Conservation (phyloP, 1,140 invertebrate genomes). For the Drosophila obscura region DNA sequence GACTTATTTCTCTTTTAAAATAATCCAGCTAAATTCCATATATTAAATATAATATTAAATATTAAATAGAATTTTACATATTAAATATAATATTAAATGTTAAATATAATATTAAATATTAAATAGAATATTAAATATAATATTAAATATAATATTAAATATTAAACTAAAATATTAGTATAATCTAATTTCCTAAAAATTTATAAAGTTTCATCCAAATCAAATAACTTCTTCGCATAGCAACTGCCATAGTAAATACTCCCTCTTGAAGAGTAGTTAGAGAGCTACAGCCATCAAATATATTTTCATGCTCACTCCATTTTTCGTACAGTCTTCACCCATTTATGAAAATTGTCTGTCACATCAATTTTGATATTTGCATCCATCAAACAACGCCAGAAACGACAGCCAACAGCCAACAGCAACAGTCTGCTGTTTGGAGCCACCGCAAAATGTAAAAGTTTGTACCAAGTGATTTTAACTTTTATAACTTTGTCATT, state of each 20-base stretch:
- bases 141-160: too few species aligned
- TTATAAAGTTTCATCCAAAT: too few species aligned
- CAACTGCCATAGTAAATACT: slow-evolving; percentile 15
- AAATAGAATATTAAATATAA: too few species aligned
- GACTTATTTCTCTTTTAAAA: too few species aligned
- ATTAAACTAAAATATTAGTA: too few species aligned
- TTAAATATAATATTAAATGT: too few species aligned
- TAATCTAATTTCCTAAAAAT: too few species aligned
- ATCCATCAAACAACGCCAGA: slow-evolving; percentile 44
- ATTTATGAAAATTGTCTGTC: slow-evolving; percentile 59
- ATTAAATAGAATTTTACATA: too few species aligned
- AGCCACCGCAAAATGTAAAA: slow-evolving; percentile 72
- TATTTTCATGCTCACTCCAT: background rate
- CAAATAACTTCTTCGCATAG: too few species aligned
- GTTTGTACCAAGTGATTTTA: slow-evolving; percentile 68
- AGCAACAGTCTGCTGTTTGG: slow-evolving; percentile 34
- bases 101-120: too few species aligned
- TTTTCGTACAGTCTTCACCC: slow-evolving; percentile 26
- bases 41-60: too few species aligned
- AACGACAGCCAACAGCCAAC: background rate
- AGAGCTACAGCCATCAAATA: slow-evolving; percentile 28
- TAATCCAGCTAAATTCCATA: too few species aligned
- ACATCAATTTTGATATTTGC: slow-evolving; percentile 65
- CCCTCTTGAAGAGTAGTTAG: slow-evolving; percentile 32
- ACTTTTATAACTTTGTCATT: slow-evolving; percentile 55